A percentile compares a stretch with the other conserved stretches of the same genome.
Evolutionary conservation across 2,888 invertebrate species (phyloP).

Genomic region (Brachylomia viminalis): DNA sequence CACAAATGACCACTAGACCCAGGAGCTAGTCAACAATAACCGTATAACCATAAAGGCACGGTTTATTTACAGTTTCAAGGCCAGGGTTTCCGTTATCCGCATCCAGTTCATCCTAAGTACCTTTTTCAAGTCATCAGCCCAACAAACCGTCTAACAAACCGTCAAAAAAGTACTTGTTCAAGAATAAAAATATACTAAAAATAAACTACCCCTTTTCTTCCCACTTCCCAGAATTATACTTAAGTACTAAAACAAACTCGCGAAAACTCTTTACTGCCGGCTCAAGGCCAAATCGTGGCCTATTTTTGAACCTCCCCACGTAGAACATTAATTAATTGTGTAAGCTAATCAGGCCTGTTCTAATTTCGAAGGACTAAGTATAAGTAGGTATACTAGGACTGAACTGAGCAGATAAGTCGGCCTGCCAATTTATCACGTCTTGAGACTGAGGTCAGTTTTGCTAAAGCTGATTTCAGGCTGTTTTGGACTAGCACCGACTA

Average conservation of each 20-base stretch:
- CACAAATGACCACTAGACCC: neutral
- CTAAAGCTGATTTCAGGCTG: neutral
- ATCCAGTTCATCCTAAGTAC: neutral
- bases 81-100: too few species aligned
- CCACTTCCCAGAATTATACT: neutral
- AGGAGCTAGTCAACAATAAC: neutral
- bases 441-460: constrained; percentile 9
- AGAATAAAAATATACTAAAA: constrained; percentile 7
- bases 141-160: neutral
- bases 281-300: neutral
- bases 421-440: constrained; percentile 32
- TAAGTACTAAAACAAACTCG: neutral
- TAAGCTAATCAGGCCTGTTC: constrained; percentile 42
- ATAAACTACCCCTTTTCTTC: neutral
- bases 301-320: constrained; percentile 38
- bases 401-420: constrained; percentile 35
- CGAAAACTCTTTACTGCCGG: constrained; percentile 8
- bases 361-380: constrained; percentile 26
- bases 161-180: neutral
- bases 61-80: neutral
- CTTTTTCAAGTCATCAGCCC: neutral
- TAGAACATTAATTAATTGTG: constrained; percentile 39
- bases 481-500: neutral
- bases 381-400: constrained; percentile 27
- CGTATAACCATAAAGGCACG: neutral